Evolutionary conservation across 2,888 invertebrate species (phyloP), one percentile per base, ranked within the genome.

Genomic region (Tenthredo notha): DNA sequence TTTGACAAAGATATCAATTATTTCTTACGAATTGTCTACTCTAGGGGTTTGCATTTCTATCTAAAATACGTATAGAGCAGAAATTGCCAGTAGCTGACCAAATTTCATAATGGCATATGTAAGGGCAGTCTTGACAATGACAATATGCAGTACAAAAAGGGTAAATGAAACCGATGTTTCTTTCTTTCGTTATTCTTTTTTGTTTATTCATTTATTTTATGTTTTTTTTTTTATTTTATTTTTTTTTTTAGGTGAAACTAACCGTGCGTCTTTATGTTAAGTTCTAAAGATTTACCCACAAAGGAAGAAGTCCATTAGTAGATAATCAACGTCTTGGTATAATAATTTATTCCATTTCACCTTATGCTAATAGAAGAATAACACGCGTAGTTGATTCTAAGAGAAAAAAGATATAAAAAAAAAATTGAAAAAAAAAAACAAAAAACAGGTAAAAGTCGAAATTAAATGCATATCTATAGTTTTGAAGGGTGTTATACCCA

Each of bases 281-380:
- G 88, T 89, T 89, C 89, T 88, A 89, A 88, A 88, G 88, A 88
- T 89, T 89, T 88, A 86, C 88, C 87, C 86, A 87, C 86, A 87
- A 87, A 87, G 89, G 90, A 89, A 90, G 90, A 87, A 87, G 87
- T 86, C 91, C 87, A 90, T 91, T 91, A 91, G 87, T 84, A 88
- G 88, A 90, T 90, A 91, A 92, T 92, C 91, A 90, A 89, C 91
- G 90, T 90, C 88, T 85, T 87, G 87, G 87, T 87, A 88, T 90
- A 90, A 91, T 92, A 91, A 93, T 93, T 92, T 92, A 91, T 89
- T 89, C 89, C 92, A 92, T 92, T 89, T 84, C 84, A 86, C 88
- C 88, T 89, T 91, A 92, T 90, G 90, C 88, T 90, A 90, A 92
- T 92, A 50, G 25, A 50, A 61, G 80, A 33, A 77, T 54, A 54